Evolutionary conservation across 2,888 invertebrate genomes (phyloP).

Genomic region (Muschampia plurimacula): DNA sequence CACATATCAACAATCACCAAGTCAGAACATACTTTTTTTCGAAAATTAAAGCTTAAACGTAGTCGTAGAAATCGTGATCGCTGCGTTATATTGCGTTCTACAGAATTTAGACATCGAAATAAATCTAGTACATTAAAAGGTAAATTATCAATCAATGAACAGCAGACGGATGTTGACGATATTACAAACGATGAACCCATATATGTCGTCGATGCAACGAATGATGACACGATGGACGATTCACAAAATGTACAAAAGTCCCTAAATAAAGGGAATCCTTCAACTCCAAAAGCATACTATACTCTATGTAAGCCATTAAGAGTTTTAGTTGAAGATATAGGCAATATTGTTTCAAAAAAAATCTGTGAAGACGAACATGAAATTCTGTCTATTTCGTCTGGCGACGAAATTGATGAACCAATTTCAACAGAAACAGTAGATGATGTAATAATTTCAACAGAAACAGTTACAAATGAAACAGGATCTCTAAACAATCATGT

Average conservation of each 20-base stretch:
- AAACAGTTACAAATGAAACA: background rate
- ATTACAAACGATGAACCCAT: background rate
- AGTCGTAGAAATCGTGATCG: background rate
- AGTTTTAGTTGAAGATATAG: background rate
- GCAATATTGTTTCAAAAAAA: background rate
- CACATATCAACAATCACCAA: background rate
- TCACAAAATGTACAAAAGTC: background rate
- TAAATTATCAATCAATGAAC: background rate
- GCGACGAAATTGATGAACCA: background rate
- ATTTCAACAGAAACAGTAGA: background rate
- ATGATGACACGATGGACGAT: background rate
- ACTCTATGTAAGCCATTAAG: background rate
- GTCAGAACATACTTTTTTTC: background rate
- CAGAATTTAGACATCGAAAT: background rate
- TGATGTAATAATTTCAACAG: background rate
- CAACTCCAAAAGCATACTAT: background rate
- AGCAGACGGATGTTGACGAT: background rate
- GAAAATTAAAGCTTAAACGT: slow-evolving; percentile 3
- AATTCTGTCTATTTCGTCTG: slow-evolving; percentile 14
- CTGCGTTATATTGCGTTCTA: background rate
- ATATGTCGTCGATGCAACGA: background rate
- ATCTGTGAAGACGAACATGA: background rate
- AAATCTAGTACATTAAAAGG: background rate
- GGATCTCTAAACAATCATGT: background rate
- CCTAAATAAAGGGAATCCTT: background rate